Conservation (phyloP, 37 sponge, comb jelly and placozoan species). For the Cliona cf. orientalis region DNA sequence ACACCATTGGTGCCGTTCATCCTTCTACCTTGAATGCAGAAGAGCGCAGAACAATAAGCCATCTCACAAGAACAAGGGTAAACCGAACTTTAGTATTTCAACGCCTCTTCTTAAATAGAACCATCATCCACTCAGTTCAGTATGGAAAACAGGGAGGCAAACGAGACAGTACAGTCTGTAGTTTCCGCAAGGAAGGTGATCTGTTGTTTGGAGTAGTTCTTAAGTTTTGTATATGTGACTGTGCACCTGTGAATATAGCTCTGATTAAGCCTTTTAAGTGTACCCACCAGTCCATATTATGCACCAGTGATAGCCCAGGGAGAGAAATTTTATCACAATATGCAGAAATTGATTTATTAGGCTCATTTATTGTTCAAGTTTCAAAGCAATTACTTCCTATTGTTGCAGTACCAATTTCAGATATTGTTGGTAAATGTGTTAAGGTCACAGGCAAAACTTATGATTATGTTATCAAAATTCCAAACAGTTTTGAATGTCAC, state of each 20-base stretch:
- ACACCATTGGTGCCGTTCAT: background rate
- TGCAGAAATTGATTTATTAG: background rate
- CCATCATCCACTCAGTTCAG: background rate
- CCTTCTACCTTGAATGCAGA: background rate
- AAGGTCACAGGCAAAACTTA: too few relatives aligned
- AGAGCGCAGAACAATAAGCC: background rate
- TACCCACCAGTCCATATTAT: background rate
- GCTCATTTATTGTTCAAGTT: background rate
- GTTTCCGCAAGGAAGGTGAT: background rate
- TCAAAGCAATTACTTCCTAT: too few relatives aligned
- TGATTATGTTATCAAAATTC: too few relatives aligned
- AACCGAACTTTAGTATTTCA: background rate
- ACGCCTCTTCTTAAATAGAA: background rate
- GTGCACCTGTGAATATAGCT: background rate
- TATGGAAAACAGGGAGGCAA: background rate
- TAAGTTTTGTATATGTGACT: background rate
- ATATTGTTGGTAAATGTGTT: too few relatives aligned
- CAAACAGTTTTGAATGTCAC: too few relatives aligned
- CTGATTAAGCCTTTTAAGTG: background rate
- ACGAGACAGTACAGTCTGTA: background rate
- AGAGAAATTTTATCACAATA: background rate
- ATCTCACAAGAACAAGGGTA: background rate
- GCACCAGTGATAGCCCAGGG: background rate
- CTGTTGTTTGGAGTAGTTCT: background rate
- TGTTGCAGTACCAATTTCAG: too few relatives aligned